These are phyloP conservation scores for Malurus cyaneus DNA, from an alignment of 2,113 vertebrate species.

Conservation along the genomic window DNA sequence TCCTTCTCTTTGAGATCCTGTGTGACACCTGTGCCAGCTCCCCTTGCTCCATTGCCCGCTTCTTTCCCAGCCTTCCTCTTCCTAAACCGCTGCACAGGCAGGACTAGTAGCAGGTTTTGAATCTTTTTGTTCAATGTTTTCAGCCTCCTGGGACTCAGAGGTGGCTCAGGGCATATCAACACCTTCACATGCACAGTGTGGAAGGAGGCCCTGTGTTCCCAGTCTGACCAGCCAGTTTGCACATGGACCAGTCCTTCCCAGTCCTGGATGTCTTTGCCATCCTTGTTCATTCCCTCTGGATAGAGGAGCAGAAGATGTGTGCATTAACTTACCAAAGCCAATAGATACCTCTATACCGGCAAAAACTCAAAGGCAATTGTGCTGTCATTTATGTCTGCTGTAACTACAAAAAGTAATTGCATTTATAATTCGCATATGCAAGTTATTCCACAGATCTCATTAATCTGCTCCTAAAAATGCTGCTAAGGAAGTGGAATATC, in stretches of 20 bases:
- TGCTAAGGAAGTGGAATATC: constrained; percentile 33
- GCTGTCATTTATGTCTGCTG: constrained; percentile 14
- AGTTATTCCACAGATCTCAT: constrained; percentile 12
- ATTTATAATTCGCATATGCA: constrained; percentile 43
- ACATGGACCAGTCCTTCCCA: neutral
- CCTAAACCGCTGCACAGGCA: neutral
- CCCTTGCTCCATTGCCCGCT: neutral
- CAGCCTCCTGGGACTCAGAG: neutral
- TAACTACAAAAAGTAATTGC: constrained; percentile 43
- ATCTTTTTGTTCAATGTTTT: neutral
- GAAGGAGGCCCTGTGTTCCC: neutral
- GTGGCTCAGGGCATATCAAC: neutral
- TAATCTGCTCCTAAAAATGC: constrained; percentile 46
- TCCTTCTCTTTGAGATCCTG: neutral
- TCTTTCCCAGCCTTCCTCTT: neutral
- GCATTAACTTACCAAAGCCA: neutral
- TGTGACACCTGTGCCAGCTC: neutral
- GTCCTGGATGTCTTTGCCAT: neutral
- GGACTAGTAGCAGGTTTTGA: neutral
- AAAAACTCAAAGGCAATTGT: constrained; percentile 25
- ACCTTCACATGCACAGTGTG: neutral
- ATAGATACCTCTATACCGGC: constrained; percentile 25
- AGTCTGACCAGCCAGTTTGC: neutral
- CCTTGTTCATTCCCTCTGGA: neutral
- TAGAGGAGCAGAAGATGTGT: neutral